These are phyloP conservation scores for Parus major DNA, from an alignment of 2,113 vertebrate genomes.

Conservation along the genomic window DNA sequence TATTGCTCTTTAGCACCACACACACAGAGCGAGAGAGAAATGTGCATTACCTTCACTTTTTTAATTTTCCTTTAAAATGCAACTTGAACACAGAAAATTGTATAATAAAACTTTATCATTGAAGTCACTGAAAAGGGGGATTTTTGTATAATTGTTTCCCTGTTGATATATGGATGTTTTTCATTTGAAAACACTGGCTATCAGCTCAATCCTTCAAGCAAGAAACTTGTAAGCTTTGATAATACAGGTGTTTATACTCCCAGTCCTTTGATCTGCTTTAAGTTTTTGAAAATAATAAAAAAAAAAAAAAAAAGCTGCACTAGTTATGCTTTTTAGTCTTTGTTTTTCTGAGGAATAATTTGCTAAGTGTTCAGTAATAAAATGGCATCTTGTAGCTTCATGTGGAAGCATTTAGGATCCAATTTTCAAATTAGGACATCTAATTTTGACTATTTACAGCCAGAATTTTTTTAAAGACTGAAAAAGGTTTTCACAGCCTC, in stretches of 20 bases:
- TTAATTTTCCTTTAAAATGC: not conserved
- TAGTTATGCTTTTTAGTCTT: not conserved
- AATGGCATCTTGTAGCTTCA: not conserved
- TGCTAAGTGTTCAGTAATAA: not conserved
- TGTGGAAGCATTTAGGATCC: not conserved
- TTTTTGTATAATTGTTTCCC: not conserved
- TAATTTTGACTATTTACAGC: not conserved
- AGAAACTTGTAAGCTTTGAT: not conserved
- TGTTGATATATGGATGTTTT: not conserved
- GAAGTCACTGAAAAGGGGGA: not conserved
- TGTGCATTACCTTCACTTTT: not conserved
- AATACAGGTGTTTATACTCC: not conserved
- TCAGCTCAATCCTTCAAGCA: not conserved
- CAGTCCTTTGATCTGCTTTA: not conserved
- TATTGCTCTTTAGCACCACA: not conserved
- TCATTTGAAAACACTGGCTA: not conserved
- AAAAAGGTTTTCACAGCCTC: not conserved
- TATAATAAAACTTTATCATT: not conserved
- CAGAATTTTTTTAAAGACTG: not conserved
- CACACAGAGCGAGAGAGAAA: not conserved
- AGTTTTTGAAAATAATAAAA: not conserved
- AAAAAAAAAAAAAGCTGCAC: not conserved
- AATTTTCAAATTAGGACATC: conserved; percentile 36
- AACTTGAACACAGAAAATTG: not conserved
- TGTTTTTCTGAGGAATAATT: not conserved